Base-by-base conservation (phyloP, 2,888 invertebrate species). In the Scaptomyza flava region DNA sequence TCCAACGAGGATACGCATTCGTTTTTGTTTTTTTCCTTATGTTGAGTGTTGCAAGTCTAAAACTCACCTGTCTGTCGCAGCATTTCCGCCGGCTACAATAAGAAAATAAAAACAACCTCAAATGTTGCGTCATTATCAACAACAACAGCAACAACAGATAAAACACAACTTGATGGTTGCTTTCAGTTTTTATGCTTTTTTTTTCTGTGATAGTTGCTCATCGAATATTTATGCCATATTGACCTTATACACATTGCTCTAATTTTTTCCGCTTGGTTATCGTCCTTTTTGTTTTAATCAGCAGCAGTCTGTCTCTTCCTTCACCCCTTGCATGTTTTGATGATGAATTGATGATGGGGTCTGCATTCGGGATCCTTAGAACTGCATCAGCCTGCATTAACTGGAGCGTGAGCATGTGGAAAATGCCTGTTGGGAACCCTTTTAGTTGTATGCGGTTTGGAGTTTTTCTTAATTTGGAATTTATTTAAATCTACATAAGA, bases 261-360 rank as follows among this genome's bases (percentile, higher is more conserved):
- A 90, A 89, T 90, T 90, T 72, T 89, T 74, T 83, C 74, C 72
- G 73, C 78, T 88, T 88, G 77, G 68, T 69, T 80, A 87, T 80
- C 87, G 72, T 72, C 72, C 71, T 76, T 79, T 76, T 72, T 72
- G 72, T 79, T 79, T 84, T 80, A 79, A 75, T 81, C 73, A 75
- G 60, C 62, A 64, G 64, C 50, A 48, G 68, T 67, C 34, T 23
- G 34, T 27, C 5, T 33, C 57, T 33, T 43, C 48, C 57, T 33
- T 43, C 48, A 6, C 46, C 64, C 64, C 51, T 65, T 60, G 51
- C 65, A 74, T 82, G 58, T 88, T 89, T 86, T 89, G 88, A 89
- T 90, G 89, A 90, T 90, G 89, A 89, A 90, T 90, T 89, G 89
- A 88, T 90, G 90, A 89, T 88, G 89, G 89, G 90, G 82, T 83